Evolutionary conservation across 1,140 invertebrate species (phyloP).

Genomic region (Drosophila busckii): DNA sequence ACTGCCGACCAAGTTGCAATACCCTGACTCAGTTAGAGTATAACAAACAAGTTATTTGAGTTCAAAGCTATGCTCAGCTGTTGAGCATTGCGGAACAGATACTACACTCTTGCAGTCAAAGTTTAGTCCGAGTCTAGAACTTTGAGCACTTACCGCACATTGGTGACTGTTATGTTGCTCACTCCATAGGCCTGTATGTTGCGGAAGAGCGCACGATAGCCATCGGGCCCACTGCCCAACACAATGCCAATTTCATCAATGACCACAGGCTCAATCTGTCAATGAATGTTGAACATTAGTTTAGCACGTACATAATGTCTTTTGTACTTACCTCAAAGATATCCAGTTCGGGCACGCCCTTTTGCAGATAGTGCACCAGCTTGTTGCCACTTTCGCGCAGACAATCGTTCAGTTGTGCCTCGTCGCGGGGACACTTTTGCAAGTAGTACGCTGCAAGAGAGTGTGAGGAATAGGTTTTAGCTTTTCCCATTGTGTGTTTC

Average conservation of each 20-base stretch:
- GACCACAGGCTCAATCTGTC: constrained; percentile 85
- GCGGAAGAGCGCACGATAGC: constrained; percentile 87
- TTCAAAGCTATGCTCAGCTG: not conserved
- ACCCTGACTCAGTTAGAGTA: not conserved
- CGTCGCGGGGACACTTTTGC: constrained; percentile 84
- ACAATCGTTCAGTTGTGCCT: constrained; percentile 86
- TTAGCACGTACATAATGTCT: not conserved
- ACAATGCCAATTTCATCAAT: constrained; percentile 90
- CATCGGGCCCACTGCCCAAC: constrained; percentile 86
- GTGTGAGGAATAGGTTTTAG: not conserved
- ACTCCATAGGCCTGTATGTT: constrained; percentile 89
- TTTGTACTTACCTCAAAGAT: constrained; percentile 81
- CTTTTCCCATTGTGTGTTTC: constrained; percentile 19
- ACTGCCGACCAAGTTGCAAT: no score
- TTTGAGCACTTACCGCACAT: constrained; percentile 82
- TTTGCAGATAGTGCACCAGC: constrained; percentile 84
- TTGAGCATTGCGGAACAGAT: no score
- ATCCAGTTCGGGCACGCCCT: constrained; percentile 84
- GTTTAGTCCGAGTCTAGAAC: not conserved
- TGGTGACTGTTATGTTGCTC: constrained; percentile 87
- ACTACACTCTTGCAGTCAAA: not conserved
- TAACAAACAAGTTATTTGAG: not conserved
- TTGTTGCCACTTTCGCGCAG: constrained; percentile 85
- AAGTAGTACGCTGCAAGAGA: constrained; percentile 81
- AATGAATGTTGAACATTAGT: constrained; percentile 16